These are phyloP conservation scores for Bursaphelenchus okinawaensis DNA, from an alignment of 2,888 invertebrate genomes.

Conservation along the genomic window DNA sequence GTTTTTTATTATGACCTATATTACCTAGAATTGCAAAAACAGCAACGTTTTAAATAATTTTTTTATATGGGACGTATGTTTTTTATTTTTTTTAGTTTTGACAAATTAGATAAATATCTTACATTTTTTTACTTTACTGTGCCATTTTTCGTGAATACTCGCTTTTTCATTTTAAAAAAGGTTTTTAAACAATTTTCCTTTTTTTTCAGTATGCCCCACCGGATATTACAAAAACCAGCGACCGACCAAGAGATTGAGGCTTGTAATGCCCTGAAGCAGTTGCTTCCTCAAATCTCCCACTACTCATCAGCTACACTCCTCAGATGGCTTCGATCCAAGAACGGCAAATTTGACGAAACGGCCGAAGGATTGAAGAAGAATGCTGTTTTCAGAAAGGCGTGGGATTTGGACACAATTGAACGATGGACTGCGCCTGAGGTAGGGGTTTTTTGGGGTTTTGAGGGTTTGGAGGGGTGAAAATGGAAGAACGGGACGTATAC, in stretches of 20 bases:
- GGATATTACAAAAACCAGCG: not conserved
- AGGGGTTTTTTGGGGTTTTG: not conserved
- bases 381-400: conserved; percentile 52
- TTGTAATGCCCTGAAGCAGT: conserved; percentile 2
- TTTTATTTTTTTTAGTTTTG: no score
- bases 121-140: no score
- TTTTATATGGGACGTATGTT: no score
- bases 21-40: no score
- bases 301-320: conserved; percentile 33
- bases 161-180: no score
- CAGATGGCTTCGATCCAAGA: conserved; percentile 40
- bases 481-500: no score
- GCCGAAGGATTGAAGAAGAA: conserved; percentile 52
- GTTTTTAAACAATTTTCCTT: no score
- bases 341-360: conserved; percentile 47
- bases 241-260: conserved; percentile 13
- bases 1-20: no score
- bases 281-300: conserved; percentile 3
- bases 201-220: not conserved
- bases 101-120: no score
- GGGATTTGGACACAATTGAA: conserved; percentile 51
- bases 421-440: conserved; percentile 57
- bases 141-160: no score
- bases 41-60: no score
- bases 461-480: no score